Base-by-base conservation (phyloP, 2,888 invertebrate genomes). In the Acanthacorydalis orientalis region DNA sequence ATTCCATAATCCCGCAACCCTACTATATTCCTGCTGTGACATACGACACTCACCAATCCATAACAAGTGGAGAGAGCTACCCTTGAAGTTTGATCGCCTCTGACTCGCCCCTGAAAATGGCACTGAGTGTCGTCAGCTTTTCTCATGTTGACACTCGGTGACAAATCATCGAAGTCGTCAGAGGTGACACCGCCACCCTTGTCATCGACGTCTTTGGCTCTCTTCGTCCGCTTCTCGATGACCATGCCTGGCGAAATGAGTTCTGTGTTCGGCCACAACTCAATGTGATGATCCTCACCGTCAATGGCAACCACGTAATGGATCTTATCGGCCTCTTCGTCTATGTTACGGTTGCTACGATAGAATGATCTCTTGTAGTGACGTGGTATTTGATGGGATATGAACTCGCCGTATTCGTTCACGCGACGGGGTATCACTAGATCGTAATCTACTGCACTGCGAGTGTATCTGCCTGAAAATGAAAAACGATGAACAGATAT, bases 61-160 rank as follows among this genome's bases (percentile, higher is more conserved):
- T 63, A 58, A 51, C 68, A 68, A 15, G 67, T 60, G 4, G 68
- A 66, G 2, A 70, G 44, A 2, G 67, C 67, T 1, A 56, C 64
- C 44, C 59, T 61, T 7, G 63, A 62, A 34, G 57, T 57, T 11
- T 54, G 51, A 15, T 59, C 53, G 15, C 62, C 60, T 42, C 56
- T 58, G 38, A 70, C 61, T 9, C 55, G 55, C 2, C 71, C 72
- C 2, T 59, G 62, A 53, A 66, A 71, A 47, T 68, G 68, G 48
- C 68, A 68, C 44, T 60, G 61, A 2, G 54, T 53, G 37, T 59
- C 57, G 11, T 57, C 55, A 12, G 57, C 49, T 37, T 56, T 51
- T 15, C 53, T 53, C 12, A 63, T 51, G 44, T 58, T 52, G 44
- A 37, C 59, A 48, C 4, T 53, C 49, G 14, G 47, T 52, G 37